Evolutionary conservation across 2,888 invertebrate genomes (phyloP).

Genomic region (Agyllia agylla): DNA sequence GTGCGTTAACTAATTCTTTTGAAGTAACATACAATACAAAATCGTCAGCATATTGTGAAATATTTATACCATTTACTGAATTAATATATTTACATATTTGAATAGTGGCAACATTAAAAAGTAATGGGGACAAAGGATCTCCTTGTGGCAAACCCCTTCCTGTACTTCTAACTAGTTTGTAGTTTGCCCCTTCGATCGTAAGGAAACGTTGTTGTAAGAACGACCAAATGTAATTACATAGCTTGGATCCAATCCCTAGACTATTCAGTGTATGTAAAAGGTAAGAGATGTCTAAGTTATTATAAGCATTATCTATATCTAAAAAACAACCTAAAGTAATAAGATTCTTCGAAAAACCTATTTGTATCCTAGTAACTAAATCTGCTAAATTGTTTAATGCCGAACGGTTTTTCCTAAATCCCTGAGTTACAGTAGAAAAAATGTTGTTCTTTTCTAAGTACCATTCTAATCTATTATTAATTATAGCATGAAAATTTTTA

Average conservation of each 20-base stretch:
- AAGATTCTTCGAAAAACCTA: background rate
- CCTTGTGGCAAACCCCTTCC: background rate
- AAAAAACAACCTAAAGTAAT: background rate
- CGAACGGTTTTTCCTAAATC: background rate
- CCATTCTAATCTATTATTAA: background rate
- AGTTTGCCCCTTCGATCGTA: background rate
- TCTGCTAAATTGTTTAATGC: background rate
- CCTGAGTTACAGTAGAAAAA: background rate
- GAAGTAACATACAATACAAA: background rate
- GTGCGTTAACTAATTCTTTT: background rate
- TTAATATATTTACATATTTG: background rate
- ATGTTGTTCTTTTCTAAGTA: background rate
- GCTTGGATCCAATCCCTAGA: background rate
- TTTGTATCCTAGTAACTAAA: background rate
- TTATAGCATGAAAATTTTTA: background rate
- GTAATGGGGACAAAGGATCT: background rate
- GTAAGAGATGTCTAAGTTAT: background rate
- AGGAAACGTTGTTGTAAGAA: background rate
- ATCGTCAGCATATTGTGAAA: background rate
- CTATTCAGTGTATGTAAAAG: background rate
- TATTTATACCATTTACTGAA: background rate
- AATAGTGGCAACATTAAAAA: background rate
- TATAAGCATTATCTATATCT: constrained; percentile 1
- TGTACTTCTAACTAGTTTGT: background rate
- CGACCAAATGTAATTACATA: background rate